Base-by-base conservation (phyloP, 1,140 invertebrate genomes). In the Coelopa frigida region DNA sequence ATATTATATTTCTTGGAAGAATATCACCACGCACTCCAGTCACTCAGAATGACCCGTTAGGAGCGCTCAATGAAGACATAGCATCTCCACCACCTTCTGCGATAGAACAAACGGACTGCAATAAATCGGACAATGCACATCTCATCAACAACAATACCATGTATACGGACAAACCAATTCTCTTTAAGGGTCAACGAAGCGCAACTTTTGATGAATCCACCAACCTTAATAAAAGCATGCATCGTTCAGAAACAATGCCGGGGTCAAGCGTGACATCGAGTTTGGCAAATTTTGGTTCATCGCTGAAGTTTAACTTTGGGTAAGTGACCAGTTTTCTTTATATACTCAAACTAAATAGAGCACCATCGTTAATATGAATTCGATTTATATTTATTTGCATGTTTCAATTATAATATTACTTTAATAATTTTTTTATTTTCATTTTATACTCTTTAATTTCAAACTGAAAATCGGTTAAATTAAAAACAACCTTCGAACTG, bases 11-110 rank as follows among this genome's bases (percentile, higher is more conserved):
- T 23, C 32, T 12, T 17, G n/a, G n/a, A n/a, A 83, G 82, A 64
- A 70, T 81, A 47, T 78, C 78, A 20, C 77, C 82, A 15, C 74
- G 88, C 33, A 90, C 87, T 17, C 84, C 87, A 3, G 87, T 94
- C 1, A 87, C 89, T 3, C 80, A 89, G 62, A 92, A 92, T 66
- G 91, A 94, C 74, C 92, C 92, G 1, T 70, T 95, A 20, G 92
- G 91, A 8, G 87, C 89, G 21, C 73, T 92, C 31, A 74, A 76
- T 40, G 77, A 79, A 54, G 70, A 70, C 27, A 59, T 66, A 31
- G 15, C 29, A 47, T 17, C 35, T 29, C 41, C 23, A 10, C 15
- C 38, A 33, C 50, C 50, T 36, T 27, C 22, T 21, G 37, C 33
- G 4, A 36, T 18, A 10, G 23, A 32, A 42, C 12, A 4, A 36